Evolutionary conservation across 2,797 vertebrate genomes (phyloP), one percentile per base, ranked within the genome.

Genomic region (Dicrostonyx torquatus): DNA sequence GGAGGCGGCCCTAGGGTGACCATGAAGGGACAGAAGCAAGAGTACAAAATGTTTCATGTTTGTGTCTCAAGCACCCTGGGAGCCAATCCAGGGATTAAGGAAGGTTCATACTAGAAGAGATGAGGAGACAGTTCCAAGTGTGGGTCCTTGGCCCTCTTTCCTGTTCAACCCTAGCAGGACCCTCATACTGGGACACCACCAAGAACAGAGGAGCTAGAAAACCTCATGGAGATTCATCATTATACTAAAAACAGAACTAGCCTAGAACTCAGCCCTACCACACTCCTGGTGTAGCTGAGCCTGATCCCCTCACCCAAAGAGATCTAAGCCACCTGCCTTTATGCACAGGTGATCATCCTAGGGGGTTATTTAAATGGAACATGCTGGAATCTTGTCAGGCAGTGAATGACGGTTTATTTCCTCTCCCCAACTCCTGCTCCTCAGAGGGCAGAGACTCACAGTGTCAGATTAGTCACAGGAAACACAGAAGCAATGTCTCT

Each of bases 101-200:
- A 58, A 90, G 37, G 6, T 4, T 2, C 1, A 0, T 11, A 5
- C 45, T 72, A 45, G 45, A 72, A 48, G 3, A 34, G 60, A 24
- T 22, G 5, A 84, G 24, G 75, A 73, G 26, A 66, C 14, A 91
- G 48, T 37, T 29, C 1, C 43, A 90, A 85, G 29, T 15, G 3
- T 26, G 29, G 14, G 26, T 43, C 53, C 60, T 40, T 91, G 60
- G 18, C 20, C 24, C 76, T 87, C 68, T 85, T 60, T 88, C 55
- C 45, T 43, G 24, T 14, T 37, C 43, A 70, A 18, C 55, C n/a
- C 29, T 24, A 58, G 50, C 17, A 76, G n/a, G 20, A 45, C 43
- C 4, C 12, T 12, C 37, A 6, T 8, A 0, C 6, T 5, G 37
- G 31, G 50, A 40, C 2, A 6, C 24, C 31, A 29, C 0, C 2